Evolutionary conservation across 2,888 invertebrate species (phyloP).

Genomic region (Cryptus viduatorius): DNA sequence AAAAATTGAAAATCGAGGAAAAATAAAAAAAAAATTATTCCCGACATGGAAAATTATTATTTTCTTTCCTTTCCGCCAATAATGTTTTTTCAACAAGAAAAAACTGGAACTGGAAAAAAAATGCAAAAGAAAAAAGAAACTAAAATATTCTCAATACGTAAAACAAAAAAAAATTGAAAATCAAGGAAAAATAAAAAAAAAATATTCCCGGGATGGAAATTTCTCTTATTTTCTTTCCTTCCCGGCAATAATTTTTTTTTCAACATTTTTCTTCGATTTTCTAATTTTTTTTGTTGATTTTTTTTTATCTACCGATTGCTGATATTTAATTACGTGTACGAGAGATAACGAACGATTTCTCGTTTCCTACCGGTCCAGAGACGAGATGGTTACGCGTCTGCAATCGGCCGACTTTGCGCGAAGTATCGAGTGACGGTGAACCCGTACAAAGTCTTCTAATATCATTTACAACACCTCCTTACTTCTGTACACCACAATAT

Average conservation of each 20-base stretch:
- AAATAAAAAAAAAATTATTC: constrained; percentile 2
- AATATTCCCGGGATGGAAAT: constrained; percentile 41
- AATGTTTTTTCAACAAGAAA: too few species aligned
- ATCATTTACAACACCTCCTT: not conserved
- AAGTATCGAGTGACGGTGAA: constrained; percentile 37
- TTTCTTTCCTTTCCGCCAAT: too few species aligned
- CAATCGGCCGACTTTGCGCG: constrained; percentile 6
- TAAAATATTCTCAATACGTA: too few species aligned
- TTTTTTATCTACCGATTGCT: too few species aligned
- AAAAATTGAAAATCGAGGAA: not conserved
- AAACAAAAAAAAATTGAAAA: not conserved
- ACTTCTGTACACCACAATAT: not conserved
- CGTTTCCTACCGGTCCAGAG: constrained; percentile 17
- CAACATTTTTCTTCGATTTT: too few species aligned
- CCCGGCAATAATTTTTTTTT: too few species aligned
- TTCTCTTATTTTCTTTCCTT: too few species aligned
- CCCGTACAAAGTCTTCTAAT: constrained; percentile 8
- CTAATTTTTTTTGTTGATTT: too few species aligned
- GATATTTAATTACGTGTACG: not conserved
- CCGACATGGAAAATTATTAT: not conserved
- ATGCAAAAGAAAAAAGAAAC: too few species aligned
- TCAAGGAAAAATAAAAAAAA: not conserved
- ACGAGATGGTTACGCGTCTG: constrained; percentile 5
- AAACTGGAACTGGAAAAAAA: too few species aligned
- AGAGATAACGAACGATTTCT: constrained; percentile 1